Conservation (phyloP, 2,888 invertebrate species). For the Ypsolopha sequella region DNA sequence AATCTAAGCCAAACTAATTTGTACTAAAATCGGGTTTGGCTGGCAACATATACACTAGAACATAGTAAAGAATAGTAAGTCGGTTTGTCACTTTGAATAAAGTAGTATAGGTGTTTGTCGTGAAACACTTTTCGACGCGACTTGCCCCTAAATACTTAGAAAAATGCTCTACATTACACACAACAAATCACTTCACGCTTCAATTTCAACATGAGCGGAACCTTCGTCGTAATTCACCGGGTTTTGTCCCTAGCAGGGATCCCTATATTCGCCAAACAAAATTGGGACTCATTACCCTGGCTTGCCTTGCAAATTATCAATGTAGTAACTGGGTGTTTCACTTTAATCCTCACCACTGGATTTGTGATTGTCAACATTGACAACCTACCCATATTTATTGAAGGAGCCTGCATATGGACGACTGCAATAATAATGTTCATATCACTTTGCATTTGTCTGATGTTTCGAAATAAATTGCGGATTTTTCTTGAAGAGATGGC, state of each 20-base stretch:
- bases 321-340: conserved; percentile 32
- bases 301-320: conserved; percentile 37
- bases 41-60: not conserved
- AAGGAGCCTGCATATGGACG: conserved; percentile 55
- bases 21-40: no score
- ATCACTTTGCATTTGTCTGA: conserved; percentile 36
- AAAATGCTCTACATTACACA: conserved; percentile 15
- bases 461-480: conserved; percentile 37
- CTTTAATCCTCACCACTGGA: conserved; percentile 41
- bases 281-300: conserved; percentile 38
- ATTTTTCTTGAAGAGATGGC: conserved; percentile 40
- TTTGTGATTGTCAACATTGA: conserved; percentile 31
- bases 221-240: conserved; percentile 32
- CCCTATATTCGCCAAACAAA: conserved; percentile 33
- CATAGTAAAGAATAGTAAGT: not conserved
- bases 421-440: conserved; percentile 52
- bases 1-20: no score
- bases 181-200: conserved; percentile 15
- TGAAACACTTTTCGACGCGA: conserved; percentile 9
- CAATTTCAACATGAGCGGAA: conserved; percentile 34
- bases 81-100: not conserved
- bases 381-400: conserved; percentile 37
- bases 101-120: not conserved
- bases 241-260: conserved; percentile 44
- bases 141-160: conserved; percentile 18